Conservation (phyloP, 2,797 vertebrate genomes). For the Bryconaethiops microstoma region DNA sequence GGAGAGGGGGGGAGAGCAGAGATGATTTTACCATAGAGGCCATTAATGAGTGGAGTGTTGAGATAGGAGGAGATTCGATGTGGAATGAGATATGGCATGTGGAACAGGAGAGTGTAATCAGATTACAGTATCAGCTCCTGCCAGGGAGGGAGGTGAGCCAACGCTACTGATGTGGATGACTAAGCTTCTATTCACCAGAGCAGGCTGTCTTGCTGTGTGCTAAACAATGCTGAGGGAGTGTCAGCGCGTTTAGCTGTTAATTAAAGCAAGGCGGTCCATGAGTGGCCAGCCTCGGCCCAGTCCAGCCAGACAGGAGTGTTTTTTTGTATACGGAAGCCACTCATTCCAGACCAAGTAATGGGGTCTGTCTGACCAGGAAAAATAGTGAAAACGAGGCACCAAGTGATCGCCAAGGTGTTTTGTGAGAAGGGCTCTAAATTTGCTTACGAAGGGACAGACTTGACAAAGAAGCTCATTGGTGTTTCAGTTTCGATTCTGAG, state of each 20-base stretch:
- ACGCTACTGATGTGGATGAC: slow-evolving; percentile 45
- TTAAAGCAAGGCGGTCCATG: slow-evolving; percentile 40
- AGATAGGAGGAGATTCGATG: slow-evolving; percentile 46
- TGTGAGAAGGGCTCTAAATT: not conserved
- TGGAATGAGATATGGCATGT: slow-evolving; percentile 48
- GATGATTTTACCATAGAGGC: slow-evolving; percentile 22
- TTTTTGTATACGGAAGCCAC: slow-evolving; percentile 12
- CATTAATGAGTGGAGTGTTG: slow-evolving; percentile 43
- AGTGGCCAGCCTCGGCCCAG: slow-evolving; percentile 22
- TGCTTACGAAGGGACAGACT: not conserved
- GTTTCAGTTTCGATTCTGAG: slow-evolving; percentile 23
- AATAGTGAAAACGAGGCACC: not conserved
- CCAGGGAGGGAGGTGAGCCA: slow-evolving; percentile 42
- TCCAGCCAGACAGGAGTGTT: slow-evolving; percentile 21
- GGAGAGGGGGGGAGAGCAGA: not conserved
- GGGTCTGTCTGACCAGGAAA: not conserved
- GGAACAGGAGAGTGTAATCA: slow-evolving; percentile 45
- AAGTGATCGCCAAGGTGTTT: not conserved
- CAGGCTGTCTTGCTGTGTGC: slow-evolving; percentile 32
- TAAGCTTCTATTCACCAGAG: slow-evolving; percentile 41
- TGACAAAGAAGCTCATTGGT: slow-evolving; percentile 26
- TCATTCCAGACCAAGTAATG: slow-evolving; percentile 4
- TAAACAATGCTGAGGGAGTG: slow-evolving; percentile 34
- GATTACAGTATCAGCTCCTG: slow-evolving; percentile 48
- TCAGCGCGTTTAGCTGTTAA: slow-evolving; percentile 41